Evolutionary conservation across 53 echinoderm and acorn worm species (phyloP), one percentile per base, ranked within the genome.

Genomic region (Mesocentrotus franciscanus): DNA sequence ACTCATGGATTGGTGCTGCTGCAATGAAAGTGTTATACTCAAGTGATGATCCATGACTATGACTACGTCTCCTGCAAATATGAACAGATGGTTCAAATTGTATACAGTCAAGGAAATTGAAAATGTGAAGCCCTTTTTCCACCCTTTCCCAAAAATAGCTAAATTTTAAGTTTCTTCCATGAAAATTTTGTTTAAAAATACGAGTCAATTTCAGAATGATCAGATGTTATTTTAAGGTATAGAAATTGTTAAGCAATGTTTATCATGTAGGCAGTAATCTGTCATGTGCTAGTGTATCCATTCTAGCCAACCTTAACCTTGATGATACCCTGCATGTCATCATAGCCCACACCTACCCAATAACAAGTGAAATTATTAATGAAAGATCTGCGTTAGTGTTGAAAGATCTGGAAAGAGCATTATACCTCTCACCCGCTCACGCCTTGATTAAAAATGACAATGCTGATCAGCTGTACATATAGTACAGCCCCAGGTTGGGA

Each of bases 391-490:
- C 68, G 35, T 8, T 87, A 29, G 87, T 87, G 87, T 29, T 39
- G 66, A 91, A 12, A 35, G 26, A 91, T 91, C 91, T 91, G 91
- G 91, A 57, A 36, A 10, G 14, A 18, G 62, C 91, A 91, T 91
- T 91, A 91, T 9, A 91, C 66, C 64, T 59, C 1, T 75, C 39
- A 10, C 57, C 42, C 26, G 12, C 92, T 12, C 71, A 9, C 75
- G 74, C 33, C 92, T 92, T 92, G 92, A 92, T 92, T 92, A 92
- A 92, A 92, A 92, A 34, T 75, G 92, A 92, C 92, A 92, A 92
- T 49, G 75, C 56, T 3, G 56, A 66, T 91, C 36, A 66, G 91
- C 66, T 64, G 64, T 91, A 58, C 61, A 34, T 9, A n/a, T 66
- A 26, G 18, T 56, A 32, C 39, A 66, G 56, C 87, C 58, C 58